A percentile compares a stretch with the other conserved stretches of the same genome.
These are phyloP conservation scores for Erynnis tages DNA, from an alignment of 2,888 invertebrate genomes.

Conservation along the genomic window DNA sequence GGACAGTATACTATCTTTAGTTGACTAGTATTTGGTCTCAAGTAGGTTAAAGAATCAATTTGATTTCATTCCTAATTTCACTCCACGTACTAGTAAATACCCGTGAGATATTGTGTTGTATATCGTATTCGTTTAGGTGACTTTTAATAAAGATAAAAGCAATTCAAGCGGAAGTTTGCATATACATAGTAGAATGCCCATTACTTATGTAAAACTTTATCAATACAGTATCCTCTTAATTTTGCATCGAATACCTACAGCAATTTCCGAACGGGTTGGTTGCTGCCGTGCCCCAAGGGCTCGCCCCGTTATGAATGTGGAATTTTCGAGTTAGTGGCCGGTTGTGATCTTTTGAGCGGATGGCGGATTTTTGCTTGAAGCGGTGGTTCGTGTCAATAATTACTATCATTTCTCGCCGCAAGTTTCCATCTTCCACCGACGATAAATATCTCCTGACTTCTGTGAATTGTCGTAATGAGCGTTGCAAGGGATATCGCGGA, in stretches of 20 bases:
- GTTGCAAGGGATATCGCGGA: constrained; percentile 44
- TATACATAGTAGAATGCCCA: constrained; percentile 23
- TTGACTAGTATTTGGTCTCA: constrained; percentile 6
- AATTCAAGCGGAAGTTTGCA: neutral
- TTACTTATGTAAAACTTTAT: constrained; percentile 40
- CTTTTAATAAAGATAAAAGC: neutral
- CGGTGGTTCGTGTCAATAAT: constrained; percentile 75
- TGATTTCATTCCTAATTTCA: constrained; percentile 11
- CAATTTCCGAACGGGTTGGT: constrained; percentile 51
- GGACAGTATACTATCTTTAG: constrained; percentile 10
- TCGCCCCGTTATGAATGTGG: constrained; percentile 68
- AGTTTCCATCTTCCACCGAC: constrained; percentile 64
- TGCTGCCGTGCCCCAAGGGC: constrained; percentile 63
- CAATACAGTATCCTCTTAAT: constrained; percentile 48
- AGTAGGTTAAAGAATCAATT: constrained; percentile 15
- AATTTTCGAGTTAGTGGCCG: constrained; percentile 74
- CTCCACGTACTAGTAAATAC: neutral
- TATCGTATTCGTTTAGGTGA: neutral
- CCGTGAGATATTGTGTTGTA: constrained; percentile 2
- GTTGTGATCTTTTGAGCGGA: constrained; percentile 64
- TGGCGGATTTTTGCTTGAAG: constrained; percentile 55
- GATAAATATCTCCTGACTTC: constrained; percentile 68
- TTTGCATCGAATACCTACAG: constrained; percentile 52
- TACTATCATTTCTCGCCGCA: constrained; percentile 68
- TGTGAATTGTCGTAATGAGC: constrained; percentile 71